Conservation (phyloP, 2,888 invertebrate species). For the Phyllotreta cruciferae region DNA sequence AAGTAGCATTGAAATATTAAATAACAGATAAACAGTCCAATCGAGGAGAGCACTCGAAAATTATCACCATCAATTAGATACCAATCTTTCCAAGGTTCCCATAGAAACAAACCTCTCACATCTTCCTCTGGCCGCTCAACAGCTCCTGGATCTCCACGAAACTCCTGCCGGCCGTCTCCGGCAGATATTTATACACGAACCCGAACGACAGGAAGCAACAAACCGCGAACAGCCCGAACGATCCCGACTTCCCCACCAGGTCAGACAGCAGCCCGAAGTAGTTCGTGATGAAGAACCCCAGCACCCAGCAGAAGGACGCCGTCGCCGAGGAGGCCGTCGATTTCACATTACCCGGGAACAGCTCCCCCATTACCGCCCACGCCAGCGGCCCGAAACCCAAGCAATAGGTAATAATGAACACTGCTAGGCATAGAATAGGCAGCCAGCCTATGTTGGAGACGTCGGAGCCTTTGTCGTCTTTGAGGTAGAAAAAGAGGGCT, state of each 20-base stretch:
- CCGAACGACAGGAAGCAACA: slow-evolving; percentile 70
- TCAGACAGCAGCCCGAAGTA: slow-evolving; percentile 68
- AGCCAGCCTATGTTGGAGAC: slow-evolving; percentile 67
- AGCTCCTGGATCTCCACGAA: slow-evolving; percentile 83
- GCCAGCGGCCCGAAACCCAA: slow-evolving; percentile 81
- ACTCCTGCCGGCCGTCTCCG: slow-evolving; percentile 90
- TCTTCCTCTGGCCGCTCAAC: slow-evolving; percentile 57
- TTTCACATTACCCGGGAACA: slow-evolving; percentile 84
- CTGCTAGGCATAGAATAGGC: slow-evolving; percentile 73
- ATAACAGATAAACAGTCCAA: no score
- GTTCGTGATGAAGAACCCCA: slow-evolving; percentile 79
- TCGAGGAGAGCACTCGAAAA: no score
- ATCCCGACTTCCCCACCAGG: slow-evolving; percentile 69
- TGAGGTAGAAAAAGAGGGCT: slow-evolving; percentile 62
- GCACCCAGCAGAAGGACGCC: slow-evolving; percentile 77
- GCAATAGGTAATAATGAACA: slow-evolving; percentile 79
- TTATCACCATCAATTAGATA: no score
- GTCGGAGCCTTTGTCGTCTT: slow-evolving; percentile 67
- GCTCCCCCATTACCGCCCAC: slow-evolving; percentile 85
- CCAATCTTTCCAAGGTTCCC: no score
- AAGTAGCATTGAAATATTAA: no score
- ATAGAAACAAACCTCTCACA: no score
- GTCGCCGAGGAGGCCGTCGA: slow-evolving; percentile 78
- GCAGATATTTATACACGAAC: slow-evolving; percentile 77
- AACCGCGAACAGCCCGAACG: slow-evolving; percentile 76